Evolutionary conservation across 2,797 vertebrate genomes (phyloP).

Genomic region (Garrulus glandarius): DNA sequence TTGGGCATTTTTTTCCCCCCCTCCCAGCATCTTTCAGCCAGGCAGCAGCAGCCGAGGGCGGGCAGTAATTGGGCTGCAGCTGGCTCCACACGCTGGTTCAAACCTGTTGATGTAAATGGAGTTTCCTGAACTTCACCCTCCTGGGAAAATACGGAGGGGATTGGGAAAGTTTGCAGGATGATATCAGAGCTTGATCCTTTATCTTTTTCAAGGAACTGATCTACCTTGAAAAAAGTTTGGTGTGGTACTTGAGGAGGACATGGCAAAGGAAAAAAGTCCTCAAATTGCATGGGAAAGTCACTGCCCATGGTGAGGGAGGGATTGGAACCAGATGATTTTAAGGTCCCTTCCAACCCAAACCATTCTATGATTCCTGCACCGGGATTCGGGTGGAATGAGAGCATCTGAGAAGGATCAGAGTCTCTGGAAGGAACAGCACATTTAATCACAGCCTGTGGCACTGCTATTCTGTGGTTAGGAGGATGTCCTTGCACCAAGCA

Average conservation of each 20-base stretch:
- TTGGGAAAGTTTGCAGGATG: neutral
- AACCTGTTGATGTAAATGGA: slow-evolving; percentile 1
- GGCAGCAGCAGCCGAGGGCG: neutral
- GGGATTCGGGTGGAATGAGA: neutral
- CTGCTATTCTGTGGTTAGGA: neutral
- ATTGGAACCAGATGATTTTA: neutral
- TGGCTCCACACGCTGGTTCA: neutral
- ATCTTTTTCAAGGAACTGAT: neutral
- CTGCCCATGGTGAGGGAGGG: neutral
- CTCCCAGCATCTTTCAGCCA: neutral
- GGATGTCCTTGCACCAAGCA: neutral
- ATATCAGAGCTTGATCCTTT: neutral
- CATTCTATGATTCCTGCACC: neutral
- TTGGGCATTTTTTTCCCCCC: neutral
- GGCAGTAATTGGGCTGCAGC: neutral
- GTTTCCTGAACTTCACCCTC: neutral
- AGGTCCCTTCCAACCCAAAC: neutral
- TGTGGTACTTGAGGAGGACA: neutral
- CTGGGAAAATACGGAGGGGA: neutral
- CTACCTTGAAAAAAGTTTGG: neutral
- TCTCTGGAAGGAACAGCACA: neutral
- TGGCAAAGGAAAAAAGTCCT: neutral
- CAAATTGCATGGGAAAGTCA: neutral
- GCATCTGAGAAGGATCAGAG: neutral
- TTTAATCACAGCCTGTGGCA: neutral